Evolutionary conservation across 2,888 invertebrate species (phyloP), one percentile per base, ranked within the genome.

Genomic region (Cataglyphis livida): DNA sequence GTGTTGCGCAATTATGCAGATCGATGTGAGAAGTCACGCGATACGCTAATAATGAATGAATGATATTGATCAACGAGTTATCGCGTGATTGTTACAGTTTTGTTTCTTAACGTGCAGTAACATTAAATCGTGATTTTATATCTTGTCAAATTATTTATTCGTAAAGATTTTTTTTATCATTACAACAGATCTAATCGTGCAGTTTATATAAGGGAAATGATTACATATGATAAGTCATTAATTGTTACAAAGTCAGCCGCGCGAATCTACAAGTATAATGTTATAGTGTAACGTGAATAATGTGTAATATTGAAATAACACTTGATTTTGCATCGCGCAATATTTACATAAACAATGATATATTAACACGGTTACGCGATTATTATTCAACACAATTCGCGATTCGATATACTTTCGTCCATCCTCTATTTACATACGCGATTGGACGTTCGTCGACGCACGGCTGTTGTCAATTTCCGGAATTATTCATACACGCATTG

Each of bases 381-480:
- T 78, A 59, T 70, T 70, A 70, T 70, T 79, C 44, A 59, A 70
- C 54, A 41, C 32, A 32, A 51, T 51, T n/a, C 7, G n/a, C 48
- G 48, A 44, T 68, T 78, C 18, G 78, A 25, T 35, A 21, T 15
- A 70, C 32, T 78, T 79, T 70, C 62, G 35, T 64, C 48, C 59
- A 54, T 68, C 81, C 57, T 38, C 57, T 79, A 51, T 65, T 61
- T n/a, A 32, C 41, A 32, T 32, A 78, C 65, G 75, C 82, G 64
- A 65, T 74, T 57, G 76, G 65, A 66, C 78, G 61, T 38, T 66
- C 51, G 81, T 48, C 57, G 75, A 48, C 74, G 44, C 85, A 86
- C 81, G 84, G 84, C 84, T 84, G 86, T 86, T 88, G 86, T 87
- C 92, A 91, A 90, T 91, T 91, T 88, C 89, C 88, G 83, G 86